Conservation (phyloP, 2,888 invertebrate genomes). For the Spilosoma lubricipeda region DNA sequence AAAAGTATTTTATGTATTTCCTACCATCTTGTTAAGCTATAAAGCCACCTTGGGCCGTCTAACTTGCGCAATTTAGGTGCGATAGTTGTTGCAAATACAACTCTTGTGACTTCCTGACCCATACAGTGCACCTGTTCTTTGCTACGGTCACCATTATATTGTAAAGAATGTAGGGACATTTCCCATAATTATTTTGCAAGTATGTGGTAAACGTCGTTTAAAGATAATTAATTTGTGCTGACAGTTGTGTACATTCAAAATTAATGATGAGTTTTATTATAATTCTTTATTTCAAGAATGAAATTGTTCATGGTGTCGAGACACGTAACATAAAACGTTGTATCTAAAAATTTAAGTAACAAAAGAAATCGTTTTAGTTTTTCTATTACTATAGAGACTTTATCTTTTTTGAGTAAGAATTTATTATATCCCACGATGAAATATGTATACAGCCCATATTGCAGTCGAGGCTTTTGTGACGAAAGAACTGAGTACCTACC, state of each 20-base stretch:
- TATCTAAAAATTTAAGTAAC: too few species aligned
- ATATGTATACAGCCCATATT: background rate
- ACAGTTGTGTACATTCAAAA: too few species aligned
- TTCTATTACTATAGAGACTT: background rate
- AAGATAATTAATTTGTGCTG: too few species aligned
- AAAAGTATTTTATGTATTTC: background rate
- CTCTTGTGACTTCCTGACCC: constrained; percentile 36
- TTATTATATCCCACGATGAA: background rate
- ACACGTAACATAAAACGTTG: too few species aligned
- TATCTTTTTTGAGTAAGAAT: background rate
- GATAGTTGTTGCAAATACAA: constrained; percentile 29
- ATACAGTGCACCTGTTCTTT: constrained; percentile 15
- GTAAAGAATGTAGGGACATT: constrained; percentile 1
- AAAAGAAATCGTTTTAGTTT: background rate
- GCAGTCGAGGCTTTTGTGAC: background rate
- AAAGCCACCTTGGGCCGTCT: constrained; percentile 4
- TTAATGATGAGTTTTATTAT: too few species aligned
- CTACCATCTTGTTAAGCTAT: background rate
- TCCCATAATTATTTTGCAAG: background rate
- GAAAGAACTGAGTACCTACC: background rate
- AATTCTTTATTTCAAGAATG: too few species aligned
- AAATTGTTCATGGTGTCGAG: too few species aligned
- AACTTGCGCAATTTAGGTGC: constrained; percentile 31
- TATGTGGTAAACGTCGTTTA: too few species aligned
- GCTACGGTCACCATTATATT: constrained; percentile 10